These are phyloP conservation scores for Leptinotarsa haldemani DNA, from an alignment of 2,888 invertebrate genomes.

Conservation along the genomic window DNA sequence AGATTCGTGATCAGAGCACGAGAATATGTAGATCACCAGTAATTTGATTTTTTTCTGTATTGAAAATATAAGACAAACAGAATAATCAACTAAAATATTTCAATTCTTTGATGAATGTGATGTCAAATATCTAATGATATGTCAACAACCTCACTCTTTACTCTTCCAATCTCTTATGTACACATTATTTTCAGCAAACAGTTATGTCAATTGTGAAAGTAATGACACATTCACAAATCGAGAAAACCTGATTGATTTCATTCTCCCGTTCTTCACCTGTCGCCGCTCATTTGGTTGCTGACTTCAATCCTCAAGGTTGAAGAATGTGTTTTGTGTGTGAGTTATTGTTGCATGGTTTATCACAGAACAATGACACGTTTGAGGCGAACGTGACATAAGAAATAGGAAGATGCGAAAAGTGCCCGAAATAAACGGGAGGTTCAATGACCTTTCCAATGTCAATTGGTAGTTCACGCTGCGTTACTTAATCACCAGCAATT, in stretches of 20 bases:
- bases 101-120: too few relatives aligned
- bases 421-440: slow-evolving; percentile 5
- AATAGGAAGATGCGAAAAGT: slow-evolving; percentile 19
- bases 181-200: not conserved
- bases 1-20: too few relatives aligned
- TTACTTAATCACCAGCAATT: not conserved
- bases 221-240: slow-evolving; percentile 10
- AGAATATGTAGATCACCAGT: too few relatives aligned
- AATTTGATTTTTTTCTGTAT: too few relatives aligned
- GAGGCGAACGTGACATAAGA: slow-evolving; percentile 27
- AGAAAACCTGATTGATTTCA: not conserved
- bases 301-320: slow-evolving; percentile 31
- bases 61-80: too few relatives aligned
- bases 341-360: slow-evolving; percentile 25
- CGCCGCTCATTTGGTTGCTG: slow-evolving; percentile 22
- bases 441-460: slow-evolving; percentile 2
- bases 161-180: too few relatives aligned
- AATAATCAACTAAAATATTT: too few relatives aligned
- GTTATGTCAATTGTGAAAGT: not conserved
- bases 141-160: too few relatives aligned
- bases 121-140: too few relatives aligned
- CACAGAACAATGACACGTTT: slow-evolving; percentile 25
- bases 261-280: not conserved
- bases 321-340: slow-evolving; percentile 22
- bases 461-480: not conserved